Conservation (phyloP, 2,888 invertebrate genomes). For the Carcina quercana region DNA sequence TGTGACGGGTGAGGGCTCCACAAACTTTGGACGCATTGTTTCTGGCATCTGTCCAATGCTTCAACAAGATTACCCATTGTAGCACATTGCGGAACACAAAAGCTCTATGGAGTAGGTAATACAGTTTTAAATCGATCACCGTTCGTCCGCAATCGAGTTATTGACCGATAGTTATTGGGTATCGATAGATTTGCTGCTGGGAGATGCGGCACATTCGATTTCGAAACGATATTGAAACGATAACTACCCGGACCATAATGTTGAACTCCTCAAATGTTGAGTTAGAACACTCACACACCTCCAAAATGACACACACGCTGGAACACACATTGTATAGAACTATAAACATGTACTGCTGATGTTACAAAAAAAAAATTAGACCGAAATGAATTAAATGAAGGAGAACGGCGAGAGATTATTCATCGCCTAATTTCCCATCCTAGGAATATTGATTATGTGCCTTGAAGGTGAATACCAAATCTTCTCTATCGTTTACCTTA, state of each 20-base stretch:
- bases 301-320: too few species aligned
- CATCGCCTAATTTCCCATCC: not conserved
- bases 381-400: too few species aligned
- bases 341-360: too few species aligned
- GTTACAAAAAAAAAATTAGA: too few species aligned
- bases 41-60: slow-evolving; percentile 33
- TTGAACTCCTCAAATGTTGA: too few species aligned
- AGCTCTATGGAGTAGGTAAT: slow-evolving; percentile 23
- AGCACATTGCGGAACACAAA: slow-evolving; percentile 20
- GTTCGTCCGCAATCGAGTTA: slow-evolving; percentile 4
- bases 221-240: slow-evolving; percentile 22
- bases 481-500: too few species aligned
- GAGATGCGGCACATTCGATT: slow-evolving; percentile 12
- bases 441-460: too few species aligned
- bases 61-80: slow-evolving; percentile 24
- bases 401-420: too few species aligned
- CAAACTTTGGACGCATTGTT: slow-evolving; percentile 20
- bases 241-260: too few species aligned
- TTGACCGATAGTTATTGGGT: slow-evolving; percentile 32
- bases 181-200: slow-evolving; percentile 31
- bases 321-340: too few species aligned
- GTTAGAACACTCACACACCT: too few species aligned
- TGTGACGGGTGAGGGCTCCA: not conserved
- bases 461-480: too few species aligned
- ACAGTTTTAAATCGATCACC: slow-evolving; percentile 31